phyloP scores from a whole-genome alignment of 37 sponge, comb jelly and placozoan genomes.

The Axinella damicornis region DNA sequence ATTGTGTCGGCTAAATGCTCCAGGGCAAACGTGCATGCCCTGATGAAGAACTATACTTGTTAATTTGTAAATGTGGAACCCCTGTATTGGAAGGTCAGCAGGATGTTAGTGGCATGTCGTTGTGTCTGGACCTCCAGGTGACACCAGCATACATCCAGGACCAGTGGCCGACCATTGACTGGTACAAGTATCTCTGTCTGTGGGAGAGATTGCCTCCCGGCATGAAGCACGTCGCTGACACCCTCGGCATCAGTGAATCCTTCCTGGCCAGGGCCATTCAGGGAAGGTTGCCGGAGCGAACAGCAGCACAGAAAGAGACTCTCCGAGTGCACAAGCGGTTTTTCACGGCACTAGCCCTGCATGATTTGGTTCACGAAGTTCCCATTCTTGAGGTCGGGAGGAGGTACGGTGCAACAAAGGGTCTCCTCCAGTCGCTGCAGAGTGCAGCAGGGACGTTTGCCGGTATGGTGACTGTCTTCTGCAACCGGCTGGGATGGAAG shows the following conservation, averaged over 20 bases:
- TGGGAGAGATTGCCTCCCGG: conserved; percentile 82
- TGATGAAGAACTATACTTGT: too few relatives aligned
- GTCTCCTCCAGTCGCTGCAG: conserved; percentile 95
- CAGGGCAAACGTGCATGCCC: too few relatives aligned
- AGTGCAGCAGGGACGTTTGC: conserved; percentile 93
- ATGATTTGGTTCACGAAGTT: conserved; percentile 92
- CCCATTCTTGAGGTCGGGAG: conserved; percentile 78
- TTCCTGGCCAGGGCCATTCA: conserved; percentile 83
- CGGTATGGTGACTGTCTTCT: conserved; percentile 98
- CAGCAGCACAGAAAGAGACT: conserved; percentile 48
- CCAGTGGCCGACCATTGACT: conserved; percentile 93
- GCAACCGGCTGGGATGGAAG: conserved; percentile 86
- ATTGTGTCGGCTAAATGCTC: too few relatives aligned
- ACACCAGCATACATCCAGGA: conserved; percentile 90
- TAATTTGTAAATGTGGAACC: too few relatives aligned
- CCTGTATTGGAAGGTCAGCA: too few relatives aligned
- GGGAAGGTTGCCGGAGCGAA: conserved; percentile 61
- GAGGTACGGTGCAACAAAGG: conserved; percentile 85
- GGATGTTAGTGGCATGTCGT: too few relatives aligned
- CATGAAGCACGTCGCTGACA: conserved; percentile 88
- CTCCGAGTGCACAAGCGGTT: conserved; percentile 86
- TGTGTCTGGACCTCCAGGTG: conserved; percentile 56
- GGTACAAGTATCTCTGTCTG: conserved; percentile 87
- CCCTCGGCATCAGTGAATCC: conserved; percentile 89
- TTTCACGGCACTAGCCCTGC: conserved; percentile 90